Conservation (phyloP, 2,113 vertebrate genomes). For the Tenebrosternarchus preto region DNA sequence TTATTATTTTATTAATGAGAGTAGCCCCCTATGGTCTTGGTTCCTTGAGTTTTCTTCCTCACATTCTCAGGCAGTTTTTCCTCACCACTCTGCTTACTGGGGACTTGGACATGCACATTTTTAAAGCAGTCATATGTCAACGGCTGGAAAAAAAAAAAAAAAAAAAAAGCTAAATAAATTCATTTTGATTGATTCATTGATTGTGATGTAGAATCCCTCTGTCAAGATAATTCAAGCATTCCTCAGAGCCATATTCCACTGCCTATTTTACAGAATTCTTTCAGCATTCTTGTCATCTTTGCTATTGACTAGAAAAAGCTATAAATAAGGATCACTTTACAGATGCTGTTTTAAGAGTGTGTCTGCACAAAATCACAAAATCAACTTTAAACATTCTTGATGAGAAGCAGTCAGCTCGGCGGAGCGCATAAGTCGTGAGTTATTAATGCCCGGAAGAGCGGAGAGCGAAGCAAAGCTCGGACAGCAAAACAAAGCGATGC, state of each 20-base stretch:
- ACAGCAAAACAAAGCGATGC: neutral
- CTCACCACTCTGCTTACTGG: no score
- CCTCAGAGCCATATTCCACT: neutral
- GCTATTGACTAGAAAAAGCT: neutral
- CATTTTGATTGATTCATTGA: no score
- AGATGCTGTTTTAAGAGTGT: neutral
- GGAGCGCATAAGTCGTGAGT: neutral
- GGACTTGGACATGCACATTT: neutral
- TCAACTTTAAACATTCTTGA: constrained; percentile 17
- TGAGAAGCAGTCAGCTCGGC: neutral
- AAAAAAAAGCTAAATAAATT: no score
- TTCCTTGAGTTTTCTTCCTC: no score
- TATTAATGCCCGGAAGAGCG: neutral
- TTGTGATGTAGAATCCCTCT: no score
- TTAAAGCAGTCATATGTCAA: no score
- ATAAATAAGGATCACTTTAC: no score
- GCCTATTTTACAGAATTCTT: neutral
- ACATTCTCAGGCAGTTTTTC: no score
- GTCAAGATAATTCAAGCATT: no score
- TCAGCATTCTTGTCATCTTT: neutral
- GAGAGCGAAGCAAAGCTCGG: neutral
- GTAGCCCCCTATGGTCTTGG: no score
- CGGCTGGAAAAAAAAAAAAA: no score
- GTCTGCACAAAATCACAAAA: neutral
- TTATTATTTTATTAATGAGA: no score